Evolutionary conservation across 2,113 vertebrate genomes (phyloP), one percentile per base, ranked within the genome.

Genomic region (Platichthys flesus): DNA sequence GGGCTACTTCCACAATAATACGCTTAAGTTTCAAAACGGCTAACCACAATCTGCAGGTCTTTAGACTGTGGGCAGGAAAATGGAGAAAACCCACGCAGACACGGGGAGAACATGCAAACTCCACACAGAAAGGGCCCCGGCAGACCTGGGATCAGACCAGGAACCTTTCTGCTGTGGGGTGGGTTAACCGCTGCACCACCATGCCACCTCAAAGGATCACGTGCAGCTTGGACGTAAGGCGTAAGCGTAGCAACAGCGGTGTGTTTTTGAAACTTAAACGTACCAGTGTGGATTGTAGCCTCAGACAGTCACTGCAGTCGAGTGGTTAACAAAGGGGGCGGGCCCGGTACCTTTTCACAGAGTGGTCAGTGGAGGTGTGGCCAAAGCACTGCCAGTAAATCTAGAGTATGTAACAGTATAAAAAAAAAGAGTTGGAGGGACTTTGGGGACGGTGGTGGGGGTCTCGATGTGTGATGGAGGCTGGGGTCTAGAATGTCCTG

Each of bases 381-480:
- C 90, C 88, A 90, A 86, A 91, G 88, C 76, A 64, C 86, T 78
- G 78, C 69, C 71, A 49, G 82, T 84, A 70, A 78, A 82, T 91
- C 81, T 88, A 1, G 79, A 89, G 85, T 91, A 91, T 85, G 91
- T 93, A 94, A 94, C 92, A 92, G 90, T 92, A 91, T 88, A 91
- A 85, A 63, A 65, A 74, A 67, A 74, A 67, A 71, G 49, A 81
- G 58, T 79, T 73, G 74, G 59, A 73, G 71, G 77, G 79, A 78
- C 6, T 75, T 79, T 23, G 55, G 24, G 76, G 55, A 20, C 14
- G 40, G 42, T 8, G 62, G 26, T 40, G 5, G 49, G 20, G 78
- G 56, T 65, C 61, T 85, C 40, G 92, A 92, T 95, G 94, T 95
- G 93, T 93, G 94, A 95, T 93, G 92, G 94, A 93, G 91, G 91